Conservation (phyloP, 2,797 vertebrate genomes). For the Neoniphon sammara region DNA sequence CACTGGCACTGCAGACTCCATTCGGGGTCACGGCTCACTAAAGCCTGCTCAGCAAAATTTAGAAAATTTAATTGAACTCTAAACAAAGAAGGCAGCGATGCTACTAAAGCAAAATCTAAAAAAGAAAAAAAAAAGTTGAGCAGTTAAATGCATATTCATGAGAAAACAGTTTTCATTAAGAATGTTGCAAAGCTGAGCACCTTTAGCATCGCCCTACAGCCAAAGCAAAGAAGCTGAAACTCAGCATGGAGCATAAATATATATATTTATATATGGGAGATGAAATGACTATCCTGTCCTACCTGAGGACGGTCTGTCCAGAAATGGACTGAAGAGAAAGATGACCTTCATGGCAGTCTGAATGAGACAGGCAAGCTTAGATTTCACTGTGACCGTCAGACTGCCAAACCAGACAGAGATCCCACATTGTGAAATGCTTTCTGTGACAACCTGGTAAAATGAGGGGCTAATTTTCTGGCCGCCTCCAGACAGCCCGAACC, state of each 20-base stretch:
- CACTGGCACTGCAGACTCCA: conserved; percentile 30
- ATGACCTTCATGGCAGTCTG: conserved; percentile 42
- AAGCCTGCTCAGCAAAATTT: conserved; percentile 55
- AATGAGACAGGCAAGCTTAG: conserved; percentile 22
- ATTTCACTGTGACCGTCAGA: conserved; percentile 24
- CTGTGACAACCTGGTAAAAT: conserved; percentile 2
- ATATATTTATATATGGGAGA: neutral
- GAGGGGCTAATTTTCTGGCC: neutral
- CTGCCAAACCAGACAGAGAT: conserved; percentile 21
- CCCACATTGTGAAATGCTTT: conserved; percentile 23
- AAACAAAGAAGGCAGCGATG: conserved; percentile 37
- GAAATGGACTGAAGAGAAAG: conserved; percentile 17
- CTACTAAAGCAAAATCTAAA: conserved; percentile 26
- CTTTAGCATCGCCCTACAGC: neutral
- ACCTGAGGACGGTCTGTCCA: neutral
- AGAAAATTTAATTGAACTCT: conserved; percentile 46
- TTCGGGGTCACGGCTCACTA: conserved; percentile 47
- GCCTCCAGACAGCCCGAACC: neutral
- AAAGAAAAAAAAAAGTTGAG: conserved; percentile 14
- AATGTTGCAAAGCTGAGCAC: conserved; percentile 5
- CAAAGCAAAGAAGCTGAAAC: conserved; percentile 2
- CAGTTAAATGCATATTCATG: conserved; percentile 23
- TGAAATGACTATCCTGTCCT: conserved; percentile 1
- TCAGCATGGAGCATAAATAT: neutral
- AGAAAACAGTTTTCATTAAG: conserved; percentile 18